Evolutionary conservation across 2,113 vertebrate species (phyloP).

Genomic region (Embiotoca jacksoni): DNA sequence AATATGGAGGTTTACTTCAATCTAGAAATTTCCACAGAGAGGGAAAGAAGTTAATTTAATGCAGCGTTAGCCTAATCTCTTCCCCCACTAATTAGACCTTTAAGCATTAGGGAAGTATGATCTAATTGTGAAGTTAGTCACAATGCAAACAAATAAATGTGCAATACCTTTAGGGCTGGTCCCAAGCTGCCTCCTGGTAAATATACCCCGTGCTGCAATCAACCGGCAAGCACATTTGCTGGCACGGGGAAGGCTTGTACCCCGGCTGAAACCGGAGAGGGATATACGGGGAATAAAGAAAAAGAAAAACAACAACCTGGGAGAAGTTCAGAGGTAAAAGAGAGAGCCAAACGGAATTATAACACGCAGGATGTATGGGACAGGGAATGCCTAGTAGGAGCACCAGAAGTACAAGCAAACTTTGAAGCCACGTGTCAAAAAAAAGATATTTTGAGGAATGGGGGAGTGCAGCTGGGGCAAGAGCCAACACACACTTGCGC

Average conservation of each 20-base stretch:
- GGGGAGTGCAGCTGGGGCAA: not conserved
- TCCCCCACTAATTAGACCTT: conserved; percentile 46
- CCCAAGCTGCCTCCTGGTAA: conserved; percentile 42
- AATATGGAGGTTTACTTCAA: conserved; percentile 15
- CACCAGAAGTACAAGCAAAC: conserved; percentile 22
- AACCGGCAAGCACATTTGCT: conserved; percentile 44
- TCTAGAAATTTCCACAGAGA: conserved; percentile 39
- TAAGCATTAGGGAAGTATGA: conserved; percentile 25
- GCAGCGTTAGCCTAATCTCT: conserved; percentile 23
- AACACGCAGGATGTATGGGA: conserved; percentile 5
- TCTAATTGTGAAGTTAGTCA: conserved; percentile 17
- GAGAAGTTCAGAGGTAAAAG: conserved; percentile 22
- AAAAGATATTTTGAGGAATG: conserved; percentile 11
- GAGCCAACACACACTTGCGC: conserved; percentile 21
- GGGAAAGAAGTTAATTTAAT: conserved; percentile 8
- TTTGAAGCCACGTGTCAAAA: conserved; percentile 27
- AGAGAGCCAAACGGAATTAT: conserved; percentile 28
- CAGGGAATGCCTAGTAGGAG: conserved; percentile 5
- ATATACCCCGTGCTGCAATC: conserved; percentile 54
- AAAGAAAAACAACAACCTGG: not conserved
- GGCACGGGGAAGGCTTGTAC: not conserved
- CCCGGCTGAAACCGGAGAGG: conserved; percentile 39
- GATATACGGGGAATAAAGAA: conserved; percentile 8
- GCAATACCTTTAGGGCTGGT: conserved; percentile 36
- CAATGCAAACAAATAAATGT: conserved; percentile 47